Evolutionary conservation across 2,888 invertebrate species (phyloP), one percentile per base, ranked within the genome.

Genomic region (Coenonympha arcania): DNA sequence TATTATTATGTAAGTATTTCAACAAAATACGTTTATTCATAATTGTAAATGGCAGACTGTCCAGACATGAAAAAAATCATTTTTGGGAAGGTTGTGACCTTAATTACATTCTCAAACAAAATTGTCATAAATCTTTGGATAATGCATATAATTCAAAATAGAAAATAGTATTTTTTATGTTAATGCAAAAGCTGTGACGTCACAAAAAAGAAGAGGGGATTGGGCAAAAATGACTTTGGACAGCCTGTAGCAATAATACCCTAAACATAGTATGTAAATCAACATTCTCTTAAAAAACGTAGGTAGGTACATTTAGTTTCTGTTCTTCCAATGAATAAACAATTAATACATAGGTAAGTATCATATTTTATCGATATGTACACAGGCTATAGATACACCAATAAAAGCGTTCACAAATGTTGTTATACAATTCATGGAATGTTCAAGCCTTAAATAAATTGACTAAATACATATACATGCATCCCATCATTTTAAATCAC

Each of bases 351-450:
- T n/a, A n/a, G n/a, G n/a, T 44, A 54, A 43, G 52, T 55, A 55
- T 55, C 48, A 55, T 52, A 50, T 54, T 54, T 52, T 58, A n/a
- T n/a, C n/a, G n/a, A n/a, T n/a, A 56, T 55, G 60, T 58, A 60
- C 56, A 60, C 64, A 58, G 64, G 68, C 63, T 69, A 68, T 70
- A n/a, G n/a, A n/a, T n/a, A 15, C 69, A 79, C 74, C 75, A 76
- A 80, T 78, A 67, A 68, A 71, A 73, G 69, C 71, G 73, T 77
- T 75, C 63, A 76, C 66, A 72, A n/a, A n/a, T 73, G 76, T 74
- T 73, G 71, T 71, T 65, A 65, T n/a, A 71, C 72, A 76, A 75
- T 73, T 79, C 71, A 77, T 85, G 84, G 84, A 85, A 85, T 85
- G 84, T 85, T 82, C 76, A 78, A 82, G 81, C 81, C 76, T 76